phyloP scores from a whole-genome alignment of 53 echinoderm and acorn worm genomes.

The Zoroaster sp. region DNA sequence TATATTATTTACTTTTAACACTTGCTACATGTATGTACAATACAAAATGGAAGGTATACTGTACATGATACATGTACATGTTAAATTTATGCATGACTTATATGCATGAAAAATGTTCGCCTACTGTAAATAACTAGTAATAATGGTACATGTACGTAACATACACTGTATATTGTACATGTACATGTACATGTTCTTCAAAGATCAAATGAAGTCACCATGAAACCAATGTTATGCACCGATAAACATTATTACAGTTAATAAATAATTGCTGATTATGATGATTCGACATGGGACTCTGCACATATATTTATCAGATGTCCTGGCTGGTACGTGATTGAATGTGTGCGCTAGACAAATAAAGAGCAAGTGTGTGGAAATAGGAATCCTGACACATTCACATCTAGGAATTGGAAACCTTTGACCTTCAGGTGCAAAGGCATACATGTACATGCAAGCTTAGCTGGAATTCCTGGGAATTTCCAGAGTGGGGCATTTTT shows the following conservation, averaged over 20 bases:
- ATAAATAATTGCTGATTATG: not conserved
- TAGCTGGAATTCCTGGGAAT: too few species aligned
- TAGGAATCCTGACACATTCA: not conserved
- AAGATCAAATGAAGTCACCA: not conserved
- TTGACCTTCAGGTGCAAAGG: too few species aligned
- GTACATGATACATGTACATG: not conserved
- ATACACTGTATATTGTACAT: not conserved
- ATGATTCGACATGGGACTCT: not conserved
- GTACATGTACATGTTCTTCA: not conserved
- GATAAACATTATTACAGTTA: not conserved
- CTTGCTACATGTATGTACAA: too few species aligned
- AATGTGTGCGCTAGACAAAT: not conserved
- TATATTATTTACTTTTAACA: too few species aligned
- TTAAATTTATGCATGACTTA: not conserved
- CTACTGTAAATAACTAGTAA: too few species aligned
- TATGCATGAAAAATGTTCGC: not conserved
- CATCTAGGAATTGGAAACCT: not conserved
- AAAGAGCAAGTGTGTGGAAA: not conserved
- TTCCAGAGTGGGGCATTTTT: too few species aligned
- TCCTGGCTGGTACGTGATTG: not conserved
- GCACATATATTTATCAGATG: not conserved
- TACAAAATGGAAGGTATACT: too few species aligned
- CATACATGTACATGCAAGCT: too few species aligned
- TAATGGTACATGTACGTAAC: not conserved
- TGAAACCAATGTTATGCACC: not conserved